Evolutionary conservation across 2,113 vertebrate species (phyloP).

Genomic region (Martes martes): DNA sequence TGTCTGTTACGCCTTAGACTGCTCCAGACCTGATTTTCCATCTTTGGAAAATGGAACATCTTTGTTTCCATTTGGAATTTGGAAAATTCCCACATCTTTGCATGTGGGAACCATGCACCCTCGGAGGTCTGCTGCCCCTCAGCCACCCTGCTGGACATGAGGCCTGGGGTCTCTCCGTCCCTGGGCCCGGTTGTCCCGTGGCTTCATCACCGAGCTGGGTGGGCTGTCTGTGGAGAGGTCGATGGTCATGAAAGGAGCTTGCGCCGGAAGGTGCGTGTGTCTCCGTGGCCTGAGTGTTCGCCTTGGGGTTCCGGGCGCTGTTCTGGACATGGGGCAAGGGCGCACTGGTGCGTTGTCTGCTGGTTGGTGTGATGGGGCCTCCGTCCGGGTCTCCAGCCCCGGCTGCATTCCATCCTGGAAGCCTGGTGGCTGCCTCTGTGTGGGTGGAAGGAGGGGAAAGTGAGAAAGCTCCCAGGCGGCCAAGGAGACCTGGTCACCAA

Average conservation of each 20-base stretch:
- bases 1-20: not conserved
- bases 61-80: too few relatives aligned
- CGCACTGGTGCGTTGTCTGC: not conserved
- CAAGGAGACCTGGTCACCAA: not conserved
- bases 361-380: not conserved
- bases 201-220: not conserved
- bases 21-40: not conserved
- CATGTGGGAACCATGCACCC: not conserved
- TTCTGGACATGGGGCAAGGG: rapidly evolving
- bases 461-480: not conserved
- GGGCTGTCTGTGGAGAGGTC: not conserved
- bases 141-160: rapidly evolving
- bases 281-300: too few relatives aligned
- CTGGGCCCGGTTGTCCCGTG: too few relatives aligned
- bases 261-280: not conserved
- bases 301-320: not conserved
- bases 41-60: too few relatives aligned
- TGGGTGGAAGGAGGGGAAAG: not conserved
- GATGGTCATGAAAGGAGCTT: rapidly evolving
- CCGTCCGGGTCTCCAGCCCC: not conserved
- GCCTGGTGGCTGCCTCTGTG: not conserved
- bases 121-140: not conserved
- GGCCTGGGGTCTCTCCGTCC: not conserved
- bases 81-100: too few relatives aligned
- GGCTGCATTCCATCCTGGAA: not conserved